Evolutionary conservation across 2,113 vertebrate species (phyloP), one percentile per base, ranked within the genome.

Genomic region (Trinectes maculatus): DNA sequence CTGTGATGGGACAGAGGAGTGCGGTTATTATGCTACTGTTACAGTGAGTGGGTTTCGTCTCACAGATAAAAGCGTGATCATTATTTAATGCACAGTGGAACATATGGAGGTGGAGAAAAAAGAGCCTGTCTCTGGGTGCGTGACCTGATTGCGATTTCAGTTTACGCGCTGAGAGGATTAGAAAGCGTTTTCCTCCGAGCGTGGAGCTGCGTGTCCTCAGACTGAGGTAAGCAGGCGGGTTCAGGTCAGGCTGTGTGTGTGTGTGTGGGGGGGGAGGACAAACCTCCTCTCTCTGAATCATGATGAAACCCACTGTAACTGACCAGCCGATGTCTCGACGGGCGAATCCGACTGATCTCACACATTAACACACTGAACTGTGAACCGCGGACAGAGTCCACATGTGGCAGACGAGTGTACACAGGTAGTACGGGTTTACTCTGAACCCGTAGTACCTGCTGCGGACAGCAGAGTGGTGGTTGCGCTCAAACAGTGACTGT

Each of bases 271-370:
- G 2, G 3, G 3, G 9, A 0, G 8, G 1, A n/a, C n/a, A n/a
- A n/a, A n/a, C n/a, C n/a, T n/a, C n/a, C n/a, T n/a, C n/a, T 33
- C 72, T 64, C 58, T 19, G 1, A 34, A 55, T 19, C 74, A 85
- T 91, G 89, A 92, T 90, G 90, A 92, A 90, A 93, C 70, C 16
- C 10, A 2, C 65, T 86, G 91, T 65, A 92, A 90, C 77, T 16
- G 48, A 34, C 44, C 21, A n/a, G 36, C 24, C 10, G 60, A 49
- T 5, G 82, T 60, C 82, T 82, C 43, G 60, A 47, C n/a, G 26
- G 52, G 42, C 28, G 25, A 65, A 44, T 57, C 33, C n/a, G 48
- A 42, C 60, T 26, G 25, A 37, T 31, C 57, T 52, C 47, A 44
- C 42, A 52, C n/a, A 16, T 10, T 5, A 34, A 24, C 40, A 43